Conservation (phyloP, 2,888 invertebrate species). For the Hypselothyrea guttata region DNA sequence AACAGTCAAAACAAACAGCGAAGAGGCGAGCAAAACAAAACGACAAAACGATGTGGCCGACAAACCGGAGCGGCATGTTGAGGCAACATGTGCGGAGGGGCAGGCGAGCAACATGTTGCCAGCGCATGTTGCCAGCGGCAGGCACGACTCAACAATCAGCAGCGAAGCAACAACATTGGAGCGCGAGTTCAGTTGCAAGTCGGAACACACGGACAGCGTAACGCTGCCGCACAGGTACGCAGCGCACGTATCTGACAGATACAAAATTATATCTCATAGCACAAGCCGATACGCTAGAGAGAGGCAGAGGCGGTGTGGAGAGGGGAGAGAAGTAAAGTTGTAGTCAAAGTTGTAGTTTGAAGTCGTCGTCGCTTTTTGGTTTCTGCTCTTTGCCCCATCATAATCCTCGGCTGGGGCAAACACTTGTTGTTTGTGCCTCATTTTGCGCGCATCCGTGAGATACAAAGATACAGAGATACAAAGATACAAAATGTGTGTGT, state of each 20-base stretch:
- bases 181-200: slow-evolving; percentile 80
- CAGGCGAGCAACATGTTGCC: slow-evolving; percentile 46
- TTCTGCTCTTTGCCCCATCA: slow-evolving; percentile 8
- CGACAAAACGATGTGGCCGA: slow-evolving; percentile 24
- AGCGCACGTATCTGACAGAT: slow-evolving; percentile 46
- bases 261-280: slow-evolving; percentile 5
- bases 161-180: slow-evolving; percentile 53
- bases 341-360: slow-evolving; percentile 6
- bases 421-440: slow-evolving; percentile 46
- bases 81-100: slow-evolving; percentile 56
- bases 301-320: background rate
- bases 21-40: slow-evolving; percentile 79
- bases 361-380: slow-evolving; percentile 1
- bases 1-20: slow-evolving; percentile 71
- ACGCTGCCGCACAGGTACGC: slow-evolving; percentile 80
- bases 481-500: too few relatives aligned
- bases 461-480: too few relatives aligned
- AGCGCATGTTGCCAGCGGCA: slow-evolving; percentile 57
- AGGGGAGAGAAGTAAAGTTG: background rate
- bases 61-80: slow-evolving; percentile 39
- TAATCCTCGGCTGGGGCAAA: slow-evolving; percentile 13
- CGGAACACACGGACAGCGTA: slow-evolving; percentile 81
- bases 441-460: slow-evolving; percentile 22
- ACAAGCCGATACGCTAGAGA: background rate
- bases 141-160: slow-evolving; percentile 45